Conservation (phyloP, 2,888 invertebrate genomes). For the Priocnemis perturbator region DNA sequence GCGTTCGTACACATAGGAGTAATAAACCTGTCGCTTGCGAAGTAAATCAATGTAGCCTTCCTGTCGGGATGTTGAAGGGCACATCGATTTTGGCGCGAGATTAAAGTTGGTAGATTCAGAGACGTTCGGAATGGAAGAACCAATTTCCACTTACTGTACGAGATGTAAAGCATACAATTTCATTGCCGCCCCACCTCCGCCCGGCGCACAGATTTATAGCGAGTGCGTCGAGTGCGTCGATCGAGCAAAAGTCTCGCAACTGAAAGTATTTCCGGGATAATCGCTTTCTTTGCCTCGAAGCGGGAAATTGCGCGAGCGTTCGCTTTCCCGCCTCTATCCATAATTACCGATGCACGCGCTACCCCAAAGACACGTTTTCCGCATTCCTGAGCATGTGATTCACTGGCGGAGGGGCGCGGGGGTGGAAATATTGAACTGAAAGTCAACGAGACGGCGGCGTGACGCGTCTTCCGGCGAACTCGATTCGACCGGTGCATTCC, state of each 20-base stretch:
- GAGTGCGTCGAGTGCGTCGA: not conserved
- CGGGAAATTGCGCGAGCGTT: too few relatives aligned
- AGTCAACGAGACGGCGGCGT: too few relatives aligned
- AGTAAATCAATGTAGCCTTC: slow-evolving; percentile 54
- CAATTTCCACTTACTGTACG: slow-evolving; percentile 49
- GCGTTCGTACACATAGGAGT: slow-evolving; percentile 53
- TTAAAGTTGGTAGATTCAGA: slow-evolving; percentile 54
- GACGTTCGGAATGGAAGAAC: slow-evolving; percentile 46
- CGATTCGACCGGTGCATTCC: too few relatives aligned
- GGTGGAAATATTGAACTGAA: too few relatives aligned
- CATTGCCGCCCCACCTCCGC: slow-evolving; percentile 19
- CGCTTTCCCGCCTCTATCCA: too few relatives aligned
- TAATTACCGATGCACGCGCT: too few relatives aligned
- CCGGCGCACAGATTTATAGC: slow-evolving; percentile 35
- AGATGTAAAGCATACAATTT: slow-evolving; percentile 46
- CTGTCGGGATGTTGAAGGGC: slow-evolving; percentile 42
- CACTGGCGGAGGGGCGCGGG: too few relatives aligned
- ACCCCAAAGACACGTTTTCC: too few relatives aligned
- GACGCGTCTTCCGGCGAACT: too few relatives aligned
- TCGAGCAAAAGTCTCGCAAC: slow-evolving; percentile 13
- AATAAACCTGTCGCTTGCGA: slow-evolving; percentile 57
- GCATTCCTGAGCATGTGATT: too few relatives aligned
- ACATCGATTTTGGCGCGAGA: slow-evolving; percentile 56
- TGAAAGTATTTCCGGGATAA: slow-evolving; percentile 29
- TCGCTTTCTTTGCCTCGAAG: too few relatives aligned